These are phyloP conservation scores for Semnornis frantzii DNA, from an alignment of 2,113 vertebrate species.

Conservation along the genomic window DNA sequence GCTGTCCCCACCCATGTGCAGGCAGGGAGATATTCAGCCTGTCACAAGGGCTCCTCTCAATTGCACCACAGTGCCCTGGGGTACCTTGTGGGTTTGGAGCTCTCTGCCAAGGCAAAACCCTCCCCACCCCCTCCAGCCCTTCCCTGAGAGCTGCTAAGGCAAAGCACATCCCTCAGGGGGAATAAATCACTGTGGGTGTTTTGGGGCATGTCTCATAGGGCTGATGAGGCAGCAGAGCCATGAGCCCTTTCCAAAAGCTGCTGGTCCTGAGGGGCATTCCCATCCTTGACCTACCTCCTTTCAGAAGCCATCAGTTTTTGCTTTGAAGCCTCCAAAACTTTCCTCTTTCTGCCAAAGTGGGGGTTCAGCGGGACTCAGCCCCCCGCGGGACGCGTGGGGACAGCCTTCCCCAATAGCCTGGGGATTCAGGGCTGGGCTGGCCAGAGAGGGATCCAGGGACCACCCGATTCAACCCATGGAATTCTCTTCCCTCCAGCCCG, in stretches of 20 bases:
- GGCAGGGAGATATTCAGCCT: neutral
- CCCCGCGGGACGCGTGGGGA: neutral
- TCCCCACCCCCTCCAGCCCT: neutral
- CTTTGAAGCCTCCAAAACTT: neutral
- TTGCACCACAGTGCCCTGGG: rapidly evolving
- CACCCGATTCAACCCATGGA: rapidly evolving
- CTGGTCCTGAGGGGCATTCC: neutral
- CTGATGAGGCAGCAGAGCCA: neutral
- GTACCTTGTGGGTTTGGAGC: rapidly evolving
- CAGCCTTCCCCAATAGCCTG: neutral
- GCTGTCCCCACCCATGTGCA: neutral
- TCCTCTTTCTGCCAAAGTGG: neutral
- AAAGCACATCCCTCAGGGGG: neutral
- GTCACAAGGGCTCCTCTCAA: rapidly evolving
- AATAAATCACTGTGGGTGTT: neutral
- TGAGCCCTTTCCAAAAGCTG: rapidly evolving
- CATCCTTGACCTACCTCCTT: rapidly evolving
- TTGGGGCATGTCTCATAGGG: rapidly evolving
- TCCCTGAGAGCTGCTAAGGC: rapidly evolving
- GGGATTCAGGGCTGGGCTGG: neutral
- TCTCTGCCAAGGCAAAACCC: neutral
- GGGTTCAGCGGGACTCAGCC: constrained; percentile 29
- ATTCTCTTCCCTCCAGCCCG: neutral
- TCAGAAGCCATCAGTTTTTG: neutral
- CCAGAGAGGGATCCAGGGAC: rapidly evolving